Base-by-base conservation (phyloP, 2,113 vertebrate genomes). In the Callithrix jacchus region DNA sequence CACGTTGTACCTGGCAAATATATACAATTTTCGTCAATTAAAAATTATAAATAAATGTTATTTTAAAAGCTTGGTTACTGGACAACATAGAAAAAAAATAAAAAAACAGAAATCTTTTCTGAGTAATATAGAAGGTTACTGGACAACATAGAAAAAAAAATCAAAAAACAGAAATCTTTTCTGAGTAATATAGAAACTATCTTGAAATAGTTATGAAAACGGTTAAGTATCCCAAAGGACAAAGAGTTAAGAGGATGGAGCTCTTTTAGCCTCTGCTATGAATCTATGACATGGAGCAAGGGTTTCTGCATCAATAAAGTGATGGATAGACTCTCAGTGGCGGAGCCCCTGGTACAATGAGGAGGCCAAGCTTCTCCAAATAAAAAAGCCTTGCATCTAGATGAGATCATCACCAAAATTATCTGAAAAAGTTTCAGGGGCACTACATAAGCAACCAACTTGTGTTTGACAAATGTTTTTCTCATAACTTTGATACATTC, bases 211-310 rank as follows among this genome's bases (percentile, higher is more conserved):
- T 85, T 91, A 84, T 54, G 35, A 77, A 91, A 87, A 81, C 20
- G 49, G 42, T 61, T 61, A 91, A 92, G 12, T 83, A 95, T 73
- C 61, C 64, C 52, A 49, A 94, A 95, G 47, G 56, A 81, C 45
- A 79, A n/a, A 80, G 68, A 87, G 49, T 23, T 47, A 70, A 91
- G 47, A 27, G 77, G 96, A 92, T 13, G 16, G 32, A 30, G 18
- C n/a, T 95, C 61, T 83, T 89, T 64, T 49, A 37, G 40, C n/a
- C 52, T 89, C 54, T 80, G 54, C 17, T 92, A 35, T 27, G 74
- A 61, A 47, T 27, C 35, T 54, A 17, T 61, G 58, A 56, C 66
- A 52, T 58, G 47, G 25, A 56, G 13, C 10, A 61, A 52, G 12
- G 32, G 27, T 82, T 73, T 82, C 20, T 42, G 1, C 13, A 37